These are phyloP conservation scores for Pitta sordida DNA, from an alignment of 2,113 vertebrate species.

Conservation along the genomic window DNA sequence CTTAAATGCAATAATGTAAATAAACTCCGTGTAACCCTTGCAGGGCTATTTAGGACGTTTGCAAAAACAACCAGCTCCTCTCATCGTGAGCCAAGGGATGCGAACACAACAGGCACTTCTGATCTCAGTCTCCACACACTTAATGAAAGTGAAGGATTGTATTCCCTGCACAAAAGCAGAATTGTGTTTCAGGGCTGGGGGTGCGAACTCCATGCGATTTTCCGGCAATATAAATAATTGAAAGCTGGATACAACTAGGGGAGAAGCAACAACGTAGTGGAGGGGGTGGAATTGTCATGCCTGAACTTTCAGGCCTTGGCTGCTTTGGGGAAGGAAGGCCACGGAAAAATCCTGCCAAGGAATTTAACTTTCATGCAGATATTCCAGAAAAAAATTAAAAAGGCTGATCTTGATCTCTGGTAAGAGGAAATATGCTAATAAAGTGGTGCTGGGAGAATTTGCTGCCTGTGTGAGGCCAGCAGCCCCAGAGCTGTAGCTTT, in stretches of 20 bases:
- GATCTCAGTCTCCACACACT: slow-evolving; percentile 39
- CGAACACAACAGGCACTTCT: slow-evolving; percentile 61
- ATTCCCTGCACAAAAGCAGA: slow-evolving; percentile 40
- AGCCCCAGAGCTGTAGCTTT: neutral
- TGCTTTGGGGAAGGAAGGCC: neutral
- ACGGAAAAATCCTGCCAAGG: rapidly evolving
- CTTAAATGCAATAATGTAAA: slow-evolving; percentile 66
- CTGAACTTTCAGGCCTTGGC: neutral
- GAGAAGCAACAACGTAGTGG: rapidly evolving
- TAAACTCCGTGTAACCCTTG: slow-evolving; percentile 58
- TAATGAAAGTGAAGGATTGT: slow-evolving; percentile 68
- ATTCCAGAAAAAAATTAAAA: neutral
- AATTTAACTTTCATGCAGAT: slow-evolving; percentile 14
- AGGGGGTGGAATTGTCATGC: neutral
- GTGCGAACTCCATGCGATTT: slow-evolving; percentile 37
- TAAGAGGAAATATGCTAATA: neutral
- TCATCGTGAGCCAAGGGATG: slow-evolving; percentile 57
- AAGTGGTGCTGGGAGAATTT: neutral
- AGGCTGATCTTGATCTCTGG: neutral
- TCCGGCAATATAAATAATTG: slow-evolving; percentile 59
- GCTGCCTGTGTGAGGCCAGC: neutral
- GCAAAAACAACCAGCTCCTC: slow-evolving; percentile 46
- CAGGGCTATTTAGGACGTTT: slow-evolving; percentile 41
- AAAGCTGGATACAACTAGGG: neutral
- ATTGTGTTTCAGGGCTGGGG: slow-evolving; percentile 51